These are phyloP conservation scores for Aleiodes alternator DNA, from an alignment of 2,888 invertebrate species.

Conservation along the genomic window DNA sequence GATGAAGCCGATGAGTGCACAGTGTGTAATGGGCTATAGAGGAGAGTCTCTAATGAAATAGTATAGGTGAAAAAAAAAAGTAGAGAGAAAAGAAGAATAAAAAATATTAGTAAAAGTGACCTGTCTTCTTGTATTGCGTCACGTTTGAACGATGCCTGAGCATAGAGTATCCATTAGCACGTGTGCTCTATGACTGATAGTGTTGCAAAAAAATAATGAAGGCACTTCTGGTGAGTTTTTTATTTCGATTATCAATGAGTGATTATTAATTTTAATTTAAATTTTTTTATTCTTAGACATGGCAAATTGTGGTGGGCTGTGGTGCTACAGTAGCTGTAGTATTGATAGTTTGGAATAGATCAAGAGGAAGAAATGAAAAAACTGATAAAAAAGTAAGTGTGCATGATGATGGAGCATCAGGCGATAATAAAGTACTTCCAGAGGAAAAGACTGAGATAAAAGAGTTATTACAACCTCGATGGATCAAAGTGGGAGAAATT, in stretches of 20 bases:
- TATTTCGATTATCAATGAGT: background rate
- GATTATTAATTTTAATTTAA: background rate
- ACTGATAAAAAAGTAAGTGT: background rate
- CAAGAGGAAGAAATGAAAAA: slow-evolving; percentile 7
- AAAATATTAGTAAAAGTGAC: background rate
- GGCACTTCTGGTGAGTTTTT: slow-evolving; percentile 15
- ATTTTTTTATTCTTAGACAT: slow-evolving; percentile 21
- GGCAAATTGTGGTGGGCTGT: slow-evolving; percentile 36
- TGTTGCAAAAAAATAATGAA: background rate
- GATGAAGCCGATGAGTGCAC: slow-evolving; percentile 39
- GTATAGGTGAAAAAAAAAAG: background rate
- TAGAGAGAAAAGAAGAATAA: slow-evolving; percentile 3
- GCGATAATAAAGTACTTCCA: background rate
- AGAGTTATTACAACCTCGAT: slow-evolving; percentile 57
- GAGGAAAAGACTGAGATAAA: background rate
- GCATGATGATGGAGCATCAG: background rate
- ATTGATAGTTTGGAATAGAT: slow-evolving; percentile 35
- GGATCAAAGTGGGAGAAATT: slow-evolving; percentile 71
- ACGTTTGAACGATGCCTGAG: background rate
- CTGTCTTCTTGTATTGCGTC: background rate
- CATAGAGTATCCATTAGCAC: background rate
- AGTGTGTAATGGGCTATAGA: slow-evolving; percentile 36
- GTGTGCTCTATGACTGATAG: background rate
- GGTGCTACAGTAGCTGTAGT: slow-evolving; percentile 27
- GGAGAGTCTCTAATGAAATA: slow-evolving; percentile 25